Conservation (phyloP, 2,113 vertebrate species). For the Murina feae region DNA sequence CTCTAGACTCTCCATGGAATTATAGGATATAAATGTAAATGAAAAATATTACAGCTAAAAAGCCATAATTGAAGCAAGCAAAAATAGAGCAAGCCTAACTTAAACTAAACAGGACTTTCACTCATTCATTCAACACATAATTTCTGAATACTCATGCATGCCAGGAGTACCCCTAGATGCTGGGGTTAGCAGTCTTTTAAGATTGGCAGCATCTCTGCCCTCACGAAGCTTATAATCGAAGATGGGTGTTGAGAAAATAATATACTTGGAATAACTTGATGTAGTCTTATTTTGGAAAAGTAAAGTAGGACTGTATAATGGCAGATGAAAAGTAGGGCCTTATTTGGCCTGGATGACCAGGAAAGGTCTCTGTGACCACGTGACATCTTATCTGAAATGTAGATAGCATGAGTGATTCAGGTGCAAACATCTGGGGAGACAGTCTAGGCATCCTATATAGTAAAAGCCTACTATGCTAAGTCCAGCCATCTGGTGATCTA, state of each 20-base stretch:
- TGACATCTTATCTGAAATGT: not conserved
- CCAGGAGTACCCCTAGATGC: too few species aligned
- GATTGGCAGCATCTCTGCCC: not conserved
- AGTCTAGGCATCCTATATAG: not conserved
- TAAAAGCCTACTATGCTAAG: too few species aligned
- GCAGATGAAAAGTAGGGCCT: not conserved
- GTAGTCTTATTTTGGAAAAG: not conserved
- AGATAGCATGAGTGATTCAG: not conserved
- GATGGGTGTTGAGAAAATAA: not conserved
- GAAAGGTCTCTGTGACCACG: not conserved
- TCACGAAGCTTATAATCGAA: not conserved
- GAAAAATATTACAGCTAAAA: not conserved
- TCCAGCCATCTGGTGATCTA: too few species aligned
- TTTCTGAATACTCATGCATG: not conserved
- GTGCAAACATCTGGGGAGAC: not conserved
- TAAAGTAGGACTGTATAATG: not conserved
- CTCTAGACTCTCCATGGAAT: not conserved
- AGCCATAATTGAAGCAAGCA: not conserved
- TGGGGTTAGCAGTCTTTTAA: not conserved
- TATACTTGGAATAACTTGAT: not conserved
- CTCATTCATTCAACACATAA: not conserved
- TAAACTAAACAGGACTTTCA: not conserved
- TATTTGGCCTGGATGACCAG: not conserved
- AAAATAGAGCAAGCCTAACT: not conserved
- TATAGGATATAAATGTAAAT: not conserved